Evolutionary conservation across 2,888 invertebrate genomes (phyloP).

Genomic region (Pachliopta kotzebuea): DNA sequence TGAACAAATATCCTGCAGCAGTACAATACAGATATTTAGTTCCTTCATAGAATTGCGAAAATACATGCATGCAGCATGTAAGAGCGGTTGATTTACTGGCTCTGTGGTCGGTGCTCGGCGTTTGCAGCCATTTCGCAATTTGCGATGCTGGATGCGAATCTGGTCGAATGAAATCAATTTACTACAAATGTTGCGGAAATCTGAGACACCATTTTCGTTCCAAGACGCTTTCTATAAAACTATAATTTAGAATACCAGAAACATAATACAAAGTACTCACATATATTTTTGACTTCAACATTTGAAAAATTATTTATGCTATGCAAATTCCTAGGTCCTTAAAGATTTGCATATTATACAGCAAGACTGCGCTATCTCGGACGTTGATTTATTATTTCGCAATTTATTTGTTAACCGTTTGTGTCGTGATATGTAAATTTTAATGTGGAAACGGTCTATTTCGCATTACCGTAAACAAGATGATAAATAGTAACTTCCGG

Average conservation of each 20-base stretch:
- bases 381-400: conserved; percentile 20
- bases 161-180: conserved; percentile 26
- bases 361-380: conserved; percentile 7
- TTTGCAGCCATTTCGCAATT: conserved; percentile 26
- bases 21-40: neutral
- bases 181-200: conserved; percentile 15
- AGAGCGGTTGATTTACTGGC: conserved; percentile 25
- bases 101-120: conserved; percentile 19
- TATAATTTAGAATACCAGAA: neutral
- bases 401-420: conserved; percentile 14
- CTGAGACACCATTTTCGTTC: conserved; percentile 10
- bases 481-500: conserved; percentile 8
- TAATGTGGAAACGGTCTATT: conserved; percentile 12
- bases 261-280: neutral
- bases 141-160: conserved; percentile 25
- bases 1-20: neutral
- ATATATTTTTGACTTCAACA: neutral
- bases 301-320: neutral
- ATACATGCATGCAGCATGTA: neutral
- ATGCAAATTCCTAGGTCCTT: neutral
- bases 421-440: conserved; percentile 20
- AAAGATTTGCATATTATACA: conserved; percentile 10
- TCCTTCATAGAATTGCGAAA: neutral
- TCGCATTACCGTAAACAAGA: conserved; percentile 13
- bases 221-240: neutral